Evolutionary conservation across 37 sponge, comb jelly and placozoan genomes (phyloP).

Genomic region (Beroe forskalii): DNA sequence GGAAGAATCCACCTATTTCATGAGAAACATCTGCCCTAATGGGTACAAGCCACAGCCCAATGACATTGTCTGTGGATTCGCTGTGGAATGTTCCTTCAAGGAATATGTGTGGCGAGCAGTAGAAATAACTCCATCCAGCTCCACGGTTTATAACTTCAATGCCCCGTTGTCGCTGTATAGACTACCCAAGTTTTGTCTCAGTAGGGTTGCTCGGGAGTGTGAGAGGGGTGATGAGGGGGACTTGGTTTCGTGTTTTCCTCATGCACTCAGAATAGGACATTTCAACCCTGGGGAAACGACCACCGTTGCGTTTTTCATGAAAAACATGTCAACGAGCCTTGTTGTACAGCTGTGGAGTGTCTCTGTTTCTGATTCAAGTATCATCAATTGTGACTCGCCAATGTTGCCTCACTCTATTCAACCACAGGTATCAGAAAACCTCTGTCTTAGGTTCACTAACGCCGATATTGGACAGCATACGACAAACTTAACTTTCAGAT

Average conservation of each 20-base stretch:
- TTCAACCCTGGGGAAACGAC: conserved; percentile 34
- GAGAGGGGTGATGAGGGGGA: conserved; percentile 17
- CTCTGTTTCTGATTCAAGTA: conserved; percentile 13
- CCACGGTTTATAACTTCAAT: background rate
- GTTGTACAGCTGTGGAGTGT: background rate
- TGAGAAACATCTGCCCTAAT: background rate
- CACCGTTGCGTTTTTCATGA: background rate
- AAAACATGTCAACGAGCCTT: background rate
- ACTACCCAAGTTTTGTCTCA: conserved; percentile 52
- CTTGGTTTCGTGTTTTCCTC: conserved; percentile 1
- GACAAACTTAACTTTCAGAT: background rate
- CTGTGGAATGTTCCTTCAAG: conserved; percentile 44
- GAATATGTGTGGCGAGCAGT: conserved; percentile 19
- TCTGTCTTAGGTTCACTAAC: background rate
- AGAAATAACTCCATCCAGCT: conserved; percentile 9
- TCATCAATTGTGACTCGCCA: background rate
- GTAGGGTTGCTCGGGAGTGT: conserved; percentile 6
- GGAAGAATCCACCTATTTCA: conserved; percentile 32
- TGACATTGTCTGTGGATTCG: conserved; percentile 28
- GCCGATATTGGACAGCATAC: conserved; percentile 33
- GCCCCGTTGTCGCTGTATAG: background rate
- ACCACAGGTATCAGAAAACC: background rate
- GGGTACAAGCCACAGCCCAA: conserved; percentile 34
- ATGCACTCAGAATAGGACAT: conserved; percentile 58
- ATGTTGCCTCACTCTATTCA: background rate